Evolutionary conservation across 1,140 invertebrate species (phyloP).

Genomic region (Rhynchophorus ferrugineus): DNA sequence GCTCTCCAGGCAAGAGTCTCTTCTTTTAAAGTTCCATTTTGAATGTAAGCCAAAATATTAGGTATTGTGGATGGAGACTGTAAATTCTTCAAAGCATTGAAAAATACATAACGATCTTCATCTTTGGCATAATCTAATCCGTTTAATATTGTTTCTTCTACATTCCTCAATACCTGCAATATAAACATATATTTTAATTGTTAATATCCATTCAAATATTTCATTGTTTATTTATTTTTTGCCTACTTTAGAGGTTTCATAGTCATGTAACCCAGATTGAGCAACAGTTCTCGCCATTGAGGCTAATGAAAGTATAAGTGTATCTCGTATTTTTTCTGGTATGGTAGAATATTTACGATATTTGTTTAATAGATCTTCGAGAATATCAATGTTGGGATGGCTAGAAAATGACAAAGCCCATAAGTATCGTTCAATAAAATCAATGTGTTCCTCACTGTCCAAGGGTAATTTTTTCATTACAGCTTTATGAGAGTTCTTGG

Average conservation of each 20-base stretch:
- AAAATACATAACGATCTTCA: constrained; percentile 52
- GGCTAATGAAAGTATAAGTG: constrained; percentile 54
- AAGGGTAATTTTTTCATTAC: constrained; percentile 57
- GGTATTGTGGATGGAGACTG: constrained; percentile 50
- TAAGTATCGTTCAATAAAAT: constrained; percentile 63
- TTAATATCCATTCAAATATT: neutral
- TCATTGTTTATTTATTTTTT: neutral
- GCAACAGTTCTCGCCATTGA: constrained; percentile 49
- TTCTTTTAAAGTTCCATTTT: constrained; percentile 44
- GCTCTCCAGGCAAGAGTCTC: constrained; percentile 60
- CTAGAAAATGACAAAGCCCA: constrained; percentile 60
- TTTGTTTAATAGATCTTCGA: constrained; percentile 50
- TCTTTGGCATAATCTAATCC: constrained; percentile 48
- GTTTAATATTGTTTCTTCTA: constrained; percentile 44
- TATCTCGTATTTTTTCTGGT: constrained; percentile 55
- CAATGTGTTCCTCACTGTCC: constrained; percentile 47
- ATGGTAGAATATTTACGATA: constrained; percentile 44
- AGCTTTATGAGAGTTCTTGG: constrained; percentile 55
- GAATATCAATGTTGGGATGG: constrained; percentile 50
- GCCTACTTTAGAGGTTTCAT: constrained; percentile 29
- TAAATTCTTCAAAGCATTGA: constrained; percentile 62
- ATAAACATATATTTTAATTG: constrained; percentile 2
- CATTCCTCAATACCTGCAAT: constrained; percentile 25
- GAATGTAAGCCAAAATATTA: constrained; percentile 45
- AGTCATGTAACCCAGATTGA: constrained; percentile 20